A percentile compares a stretch with the other conserved stretches of the same genome.
Evolutionary conservation across 2,888 invertebrate species (phyloP).

Genomic region (Matsumyia berberina): DNA sequence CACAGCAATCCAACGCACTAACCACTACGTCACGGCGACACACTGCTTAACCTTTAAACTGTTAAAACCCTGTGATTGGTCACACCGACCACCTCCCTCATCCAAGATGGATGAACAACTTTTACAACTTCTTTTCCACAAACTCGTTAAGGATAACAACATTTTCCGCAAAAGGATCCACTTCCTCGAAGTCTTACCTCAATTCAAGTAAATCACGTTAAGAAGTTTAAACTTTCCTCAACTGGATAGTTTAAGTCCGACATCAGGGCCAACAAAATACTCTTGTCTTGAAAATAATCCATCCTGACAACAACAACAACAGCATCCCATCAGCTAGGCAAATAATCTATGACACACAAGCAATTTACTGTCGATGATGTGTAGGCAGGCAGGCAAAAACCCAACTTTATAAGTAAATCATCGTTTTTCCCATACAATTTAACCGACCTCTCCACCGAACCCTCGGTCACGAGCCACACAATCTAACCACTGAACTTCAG

Average conservation of each 20-base stretch:
- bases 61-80: too few species aligned
- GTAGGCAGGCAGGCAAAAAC: constrained; percentile 34
- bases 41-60: too few species aligned
- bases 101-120: too few species aligned
- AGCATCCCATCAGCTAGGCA: constrained; percentile 20
- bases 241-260: constrained; percentile 21
- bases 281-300: background rate
- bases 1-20: too few species aligned
- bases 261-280: background rate
- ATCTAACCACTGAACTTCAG: constrained; percentile 10
- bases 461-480: background rate
- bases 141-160: background rate
- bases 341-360: constrained; percentile 44
- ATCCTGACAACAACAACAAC: constrained; percentile 22
- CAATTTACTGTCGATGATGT: constrained; percentile 61
- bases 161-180: background rate
- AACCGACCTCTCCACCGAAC: background rate
- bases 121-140: background rate
- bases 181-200: constrained; percentile 12
- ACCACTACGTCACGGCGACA: too few species aligned
- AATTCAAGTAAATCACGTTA: constrained; percentile 13
- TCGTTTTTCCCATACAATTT: constrained; percentile 38
- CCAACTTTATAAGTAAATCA: constrained; percentile 71
- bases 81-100: too few species aligned
- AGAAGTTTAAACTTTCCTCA: constrained; percentile 29